Evolutionary conservation across 2,797 vertebrate genomes (phyloP).

Genomic region (Dryobates pubescens): DNA sequence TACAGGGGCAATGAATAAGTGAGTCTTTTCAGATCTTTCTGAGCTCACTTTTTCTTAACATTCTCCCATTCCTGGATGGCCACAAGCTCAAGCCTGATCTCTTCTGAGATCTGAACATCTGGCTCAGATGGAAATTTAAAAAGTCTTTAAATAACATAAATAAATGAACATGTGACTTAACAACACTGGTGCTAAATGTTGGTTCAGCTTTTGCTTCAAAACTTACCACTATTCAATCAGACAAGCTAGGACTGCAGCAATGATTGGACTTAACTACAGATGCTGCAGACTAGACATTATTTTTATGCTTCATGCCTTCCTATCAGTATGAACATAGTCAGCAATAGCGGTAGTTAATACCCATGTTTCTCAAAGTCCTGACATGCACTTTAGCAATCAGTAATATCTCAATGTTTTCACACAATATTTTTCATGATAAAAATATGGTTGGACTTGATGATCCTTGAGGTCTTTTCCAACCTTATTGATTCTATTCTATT

Average conservation of each 20-base stretch:
- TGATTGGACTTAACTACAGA: not conserved
- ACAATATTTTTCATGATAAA: not conserved
- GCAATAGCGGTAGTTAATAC: not conserved
- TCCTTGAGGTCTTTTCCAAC: no score
- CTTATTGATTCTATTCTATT: no score
- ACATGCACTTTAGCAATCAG: not conserved
- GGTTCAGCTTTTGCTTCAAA: not conserved
- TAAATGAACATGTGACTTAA: rapidly evolving
- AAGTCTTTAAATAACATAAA: not conserved
- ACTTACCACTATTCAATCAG: not conserved
- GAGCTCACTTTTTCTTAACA: not conserved
- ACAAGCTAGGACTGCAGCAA: not conserved
- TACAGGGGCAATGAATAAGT: not conserved
- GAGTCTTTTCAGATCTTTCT: not conserved
- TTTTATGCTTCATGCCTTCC: not conserved
- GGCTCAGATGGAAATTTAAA: not conserved
- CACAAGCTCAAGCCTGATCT: not conserved
- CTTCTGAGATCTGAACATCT: not conserved
- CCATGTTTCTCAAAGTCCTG: not conserved
- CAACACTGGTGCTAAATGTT: not conserved
- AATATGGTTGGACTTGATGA: no score
- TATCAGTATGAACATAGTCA: not conserved
- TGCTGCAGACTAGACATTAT: not conserved
- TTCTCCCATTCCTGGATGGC: not conserved
- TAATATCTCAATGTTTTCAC: not conserved